Percentiles rank a stretch among this genome's conserved stretches.
phyloP scores from a whole-genome alignment of 35 echinoderm and acorn worm genomes.

The Anneissia japonica region DNA sequence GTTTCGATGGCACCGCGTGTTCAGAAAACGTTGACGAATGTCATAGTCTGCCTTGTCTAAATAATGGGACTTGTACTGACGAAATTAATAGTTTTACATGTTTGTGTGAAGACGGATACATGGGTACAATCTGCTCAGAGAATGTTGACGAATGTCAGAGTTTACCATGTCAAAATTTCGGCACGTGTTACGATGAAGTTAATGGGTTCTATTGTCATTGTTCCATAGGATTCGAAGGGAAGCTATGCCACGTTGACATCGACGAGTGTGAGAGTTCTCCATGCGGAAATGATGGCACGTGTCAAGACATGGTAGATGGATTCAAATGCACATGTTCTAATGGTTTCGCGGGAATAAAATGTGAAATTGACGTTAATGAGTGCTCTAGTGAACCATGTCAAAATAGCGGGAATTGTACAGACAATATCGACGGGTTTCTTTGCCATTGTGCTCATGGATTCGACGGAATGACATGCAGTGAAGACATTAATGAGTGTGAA shows the following conservation, averaged over 20 bases:
- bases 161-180: not conserved
- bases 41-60: not conserved
- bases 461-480: not conserved
- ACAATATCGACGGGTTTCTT: not conserved
- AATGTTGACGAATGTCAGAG: not conserved
- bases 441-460: conserved; percentile 11
- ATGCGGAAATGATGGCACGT: not conserved
- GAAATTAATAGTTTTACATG: not conserved
- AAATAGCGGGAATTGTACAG: conserved; percentile 3
- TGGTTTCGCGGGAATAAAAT: too few relatives aligned
- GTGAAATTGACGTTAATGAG: not conserved
- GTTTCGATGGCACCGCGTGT: not conserved
- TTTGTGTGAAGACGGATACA: not conserved
- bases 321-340: too few relatives aligned
- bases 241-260: not conserved
- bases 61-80: not conserved
- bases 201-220: not conserved
- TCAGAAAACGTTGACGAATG: not conserved
- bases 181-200: not conserved
- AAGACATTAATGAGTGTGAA: conserved; percentile 32
- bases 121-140: not conserved
- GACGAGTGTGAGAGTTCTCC: not conserved
- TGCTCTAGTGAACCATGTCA: conserved; percentile 12
- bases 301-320: too few relatives aligned
- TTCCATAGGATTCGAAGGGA: not conserved